Evolutionary conservation across 1,140 invertebrate genomes (phyloP).

Genomic region (Aphaenogaster rudis): DNA sequence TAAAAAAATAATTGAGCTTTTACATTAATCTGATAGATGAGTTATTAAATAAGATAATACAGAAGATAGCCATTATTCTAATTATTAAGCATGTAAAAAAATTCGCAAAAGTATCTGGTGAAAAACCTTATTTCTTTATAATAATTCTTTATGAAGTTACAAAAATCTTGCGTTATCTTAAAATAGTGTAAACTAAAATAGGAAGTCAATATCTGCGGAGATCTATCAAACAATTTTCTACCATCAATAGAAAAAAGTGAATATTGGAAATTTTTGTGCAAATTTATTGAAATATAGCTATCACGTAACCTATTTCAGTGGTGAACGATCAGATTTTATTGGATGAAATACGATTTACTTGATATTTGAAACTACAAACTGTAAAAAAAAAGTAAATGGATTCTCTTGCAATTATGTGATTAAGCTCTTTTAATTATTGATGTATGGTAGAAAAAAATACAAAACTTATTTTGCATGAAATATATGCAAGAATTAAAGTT

Average conservation of each 20-base stretch:
- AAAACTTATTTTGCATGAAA: background rate
- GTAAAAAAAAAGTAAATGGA: background rate
- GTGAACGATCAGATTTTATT: constrained; percentile 13
- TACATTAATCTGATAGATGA: background rate
- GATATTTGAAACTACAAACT: constrained; percentile 17
- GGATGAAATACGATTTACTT: background rate
- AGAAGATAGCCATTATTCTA: background rate
- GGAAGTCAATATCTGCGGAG: background rate
- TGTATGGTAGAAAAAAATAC: background rate
- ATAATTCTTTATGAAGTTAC: background rate
- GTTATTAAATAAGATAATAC: background rate
- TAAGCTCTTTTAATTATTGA: constrained; percentile 13
- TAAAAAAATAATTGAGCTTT: background rate
- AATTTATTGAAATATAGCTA: constrained; percentile 31
- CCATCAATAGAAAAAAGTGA: background rate
- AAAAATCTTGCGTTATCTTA: background rate
- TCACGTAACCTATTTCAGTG: constrained; percentile 9
- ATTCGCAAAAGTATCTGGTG: background rate
- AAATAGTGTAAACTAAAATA: background rate
- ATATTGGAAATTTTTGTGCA: background rate
- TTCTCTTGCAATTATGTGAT: background rate
- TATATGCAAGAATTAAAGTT: background rate
- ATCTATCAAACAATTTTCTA: background rate
- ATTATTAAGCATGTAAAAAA: background rate
- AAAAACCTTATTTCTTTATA: background rate